Base-by-base conservation (phyloP, 2,113 vertebrate genomes). In the Siniperca knerii region DNA sequence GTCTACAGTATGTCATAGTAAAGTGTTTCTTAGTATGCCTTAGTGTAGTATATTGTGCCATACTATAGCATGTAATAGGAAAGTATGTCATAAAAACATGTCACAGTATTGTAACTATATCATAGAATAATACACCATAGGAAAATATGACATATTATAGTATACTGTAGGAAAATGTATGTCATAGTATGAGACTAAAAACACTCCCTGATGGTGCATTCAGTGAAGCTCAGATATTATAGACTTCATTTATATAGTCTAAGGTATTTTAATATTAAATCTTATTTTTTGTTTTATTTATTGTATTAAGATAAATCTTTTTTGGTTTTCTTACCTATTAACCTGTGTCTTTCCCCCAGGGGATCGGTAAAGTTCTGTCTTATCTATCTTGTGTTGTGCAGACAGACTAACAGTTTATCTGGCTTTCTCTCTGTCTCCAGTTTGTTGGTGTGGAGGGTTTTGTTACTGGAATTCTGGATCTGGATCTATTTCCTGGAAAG, bases 381-480 rank as follows among this genome's bases (percentile, higher is more conserved):
- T 37, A 37, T 37, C 35, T 37, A 29, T 37, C 35, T 37, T 37
- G 2, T 21, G 62, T 44, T 2, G n/a, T 37, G 29, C 29, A 20
- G 16, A 20, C 37, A 15, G 46, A 48, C 12, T 15, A 25, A 29
- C 2, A 5, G 13, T 40, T 55, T 1, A n/a, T 21, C 20, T 48
- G 44, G 64, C n/a, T 50, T 1, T 8, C 15, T 62, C 0, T 69
- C 12, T 60, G 11, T 71, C 2, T 77, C 3, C 93, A 96, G 96
- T 97, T 97, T 82, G 96, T 97, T 0, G 96, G 96, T 1, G 96
- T 97, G 10, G 96, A 97, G 85, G 96, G 96, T 50, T 96, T 97
- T 12, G 92, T 97, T 0, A 97, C 96, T 10, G 96, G 96, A 44
- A 97, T 97, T 21, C 84, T 96, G 92, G 96, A 97, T 73, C 85